These are phyloP conservation scores for Carettochelys insculpta DNA, from an alignment of 2,113 vertebrate species.

Conservation along the genomic window DNA sequence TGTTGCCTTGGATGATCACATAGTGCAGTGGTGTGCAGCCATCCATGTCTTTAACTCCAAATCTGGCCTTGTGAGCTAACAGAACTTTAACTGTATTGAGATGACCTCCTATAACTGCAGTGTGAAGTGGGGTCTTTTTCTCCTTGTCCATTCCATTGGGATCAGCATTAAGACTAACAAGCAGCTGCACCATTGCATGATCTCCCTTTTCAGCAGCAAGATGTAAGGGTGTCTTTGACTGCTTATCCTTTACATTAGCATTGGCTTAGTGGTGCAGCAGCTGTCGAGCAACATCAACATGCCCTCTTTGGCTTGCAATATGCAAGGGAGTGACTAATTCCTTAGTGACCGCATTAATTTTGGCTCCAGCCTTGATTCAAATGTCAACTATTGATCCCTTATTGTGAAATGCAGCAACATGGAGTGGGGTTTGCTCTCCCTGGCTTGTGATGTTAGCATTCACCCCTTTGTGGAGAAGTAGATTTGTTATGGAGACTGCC, in stretches of 20 bases:
- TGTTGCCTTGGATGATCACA: conserved; percentile 67
- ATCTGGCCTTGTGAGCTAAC: conserved; percentile 71
- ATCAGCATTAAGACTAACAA: conserved; percentile 74
- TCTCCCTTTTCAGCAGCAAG: conserved; percentile 71
- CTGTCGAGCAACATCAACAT: conserved; percentile 57
- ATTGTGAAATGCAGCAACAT: conserved; percentile 72
- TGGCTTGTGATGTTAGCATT: conserved; percentile 69
- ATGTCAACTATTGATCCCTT: conserved; percentile 42
- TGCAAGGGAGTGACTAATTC: conserved; percentile 77
- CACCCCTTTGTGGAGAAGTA: conserved; percentile 70
- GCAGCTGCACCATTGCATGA: conserved; percentile 61
- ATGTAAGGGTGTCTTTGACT: conserved; percentile 77
- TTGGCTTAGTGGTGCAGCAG: conserved; percentile 75
- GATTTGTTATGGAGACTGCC: conserved; percentile 58
- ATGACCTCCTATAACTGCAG: conserved; percentile 72
- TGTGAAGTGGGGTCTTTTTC: conserved; percentile 80
- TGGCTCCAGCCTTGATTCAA: conserved; percentile 73
- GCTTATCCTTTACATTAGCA: conserved; percentile 68
- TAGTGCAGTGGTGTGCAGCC: conserved; percentile 80
- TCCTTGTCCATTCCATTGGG: conserved; percentile 74
- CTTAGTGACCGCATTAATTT: conserved; percentile 69
- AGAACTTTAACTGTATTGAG: conserved; percentile 43
- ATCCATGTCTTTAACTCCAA: conserved; percentile 79
- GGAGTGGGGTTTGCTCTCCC: conserved; percentile 74
- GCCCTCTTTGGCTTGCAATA: conserved; percentile 69